A percentile compares a stretch with the other conserved stretches of the same genome.
Conservation (phyloP, 2,888 invertebrate species). For the Callosobruchus maculatus region DNA sequence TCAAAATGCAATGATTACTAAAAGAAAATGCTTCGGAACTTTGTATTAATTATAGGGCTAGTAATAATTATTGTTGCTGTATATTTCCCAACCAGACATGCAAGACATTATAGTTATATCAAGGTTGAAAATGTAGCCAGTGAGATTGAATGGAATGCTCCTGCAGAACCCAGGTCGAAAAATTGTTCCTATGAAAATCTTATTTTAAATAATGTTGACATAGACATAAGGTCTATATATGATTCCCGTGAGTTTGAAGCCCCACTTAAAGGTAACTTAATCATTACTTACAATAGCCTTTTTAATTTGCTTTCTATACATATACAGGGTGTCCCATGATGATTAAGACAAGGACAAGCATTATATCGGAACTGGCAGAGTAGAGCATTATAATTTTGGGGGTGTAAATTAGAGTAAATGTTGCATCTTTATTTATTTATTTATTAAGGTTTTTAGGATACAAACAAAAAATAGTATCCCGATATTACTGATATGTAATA, state of each 20-base stretch:
- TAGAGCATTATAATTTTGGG: no score
- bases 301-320: background rate
- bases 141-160: conserved; percentile 30
- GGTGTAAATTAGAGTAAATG: no score
- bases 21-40: conserved; percentile 26
- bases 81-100: conserved; percentile 43
- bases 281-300: conserved; percentile 1
- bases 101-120: conserved; percentile 42
- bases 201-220: conserved; percentile 32
- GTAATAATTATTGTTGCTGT: conserved; percentile 32
- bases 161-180: conserved; percentile 30
- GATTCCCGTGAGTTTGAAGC: conserved; percentile 22
- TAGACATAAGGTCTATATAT: conserved; percentile 28
- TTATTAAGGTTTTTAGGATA: no score
- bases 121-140: conserved; percentile 27
- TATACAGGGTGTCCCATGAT: no score
- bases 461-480: no score
- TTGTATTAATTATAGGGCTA: conserved; percentile 22
- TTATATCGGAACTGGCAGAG: no score
- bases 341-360: no score
- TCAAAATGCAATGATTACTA: conserved; percentile 15
- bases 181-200: conserved; percentile 37
- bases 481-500: no score
- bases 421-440: no score
- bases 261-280: conserved; percentile 27